Base-by-base conservation (phyloP, 2,888 invertebrate genomes). In the Mimumesa dahlbomi region DNA sequence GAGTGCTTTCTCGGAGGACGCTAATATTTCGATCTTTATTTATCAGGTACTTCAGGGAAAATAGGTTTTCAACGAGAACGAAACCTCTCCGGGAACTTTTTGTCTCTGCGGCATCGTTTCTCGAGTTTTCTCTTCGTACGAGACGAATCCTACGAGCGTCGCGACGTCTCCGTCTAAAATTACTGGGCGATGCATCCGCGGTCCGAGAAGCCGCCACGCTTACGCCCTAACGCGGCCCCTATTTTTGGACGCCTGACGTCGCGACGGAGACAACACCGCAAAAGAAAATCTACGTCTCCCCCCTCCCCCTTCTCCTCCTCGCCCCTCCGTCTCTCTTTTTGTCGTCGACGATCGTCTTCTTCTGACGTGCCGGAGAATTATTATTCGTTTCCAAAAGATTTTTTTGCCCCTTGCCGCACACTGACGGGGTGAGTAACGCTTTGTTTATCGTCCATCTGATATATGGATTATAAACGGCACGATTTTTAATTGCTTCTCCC, bases 141-240 rank as follows among this genome's bases (percentile, higher is more conserved):
- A 49, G 42, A 52, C 29, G 61, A 43, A 65, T 65, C 56, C 64
- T 58, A 53, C 54, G 42, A 53, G 4, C 72, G 70, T 68, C 79
- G 74, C 74, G 70, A 73, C 74, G 62, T 52, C 68, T 73, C 72
- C 65, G 67, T 83, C 84, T 83, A 84, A 82, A 83, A 83, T 82
- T 81, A 81, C 83, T 75, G 64, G 71, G 77, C 74, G 74, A 68
- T 76, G 74, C 79, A 76, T 79, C 72, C 79, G 76, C 76, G 62
- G 62, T 67, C 69, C 76, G 74, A 69, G 70, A 80, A 79, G 79
- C 71, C 76, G 68, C 79, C 29, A 62, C 71, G 68, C 64, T 72
- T 71, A 70, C 64, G 52, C 40, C 65, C 73, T 79, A 75, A 73
- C 74, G 64, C 72, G 48, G 65, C 59, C 65, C 67, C 79, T 79